Base-by-base conservation (phyloP, 2,888 invertebrate genomes). In the Agrilus biguttatus region DNA sequence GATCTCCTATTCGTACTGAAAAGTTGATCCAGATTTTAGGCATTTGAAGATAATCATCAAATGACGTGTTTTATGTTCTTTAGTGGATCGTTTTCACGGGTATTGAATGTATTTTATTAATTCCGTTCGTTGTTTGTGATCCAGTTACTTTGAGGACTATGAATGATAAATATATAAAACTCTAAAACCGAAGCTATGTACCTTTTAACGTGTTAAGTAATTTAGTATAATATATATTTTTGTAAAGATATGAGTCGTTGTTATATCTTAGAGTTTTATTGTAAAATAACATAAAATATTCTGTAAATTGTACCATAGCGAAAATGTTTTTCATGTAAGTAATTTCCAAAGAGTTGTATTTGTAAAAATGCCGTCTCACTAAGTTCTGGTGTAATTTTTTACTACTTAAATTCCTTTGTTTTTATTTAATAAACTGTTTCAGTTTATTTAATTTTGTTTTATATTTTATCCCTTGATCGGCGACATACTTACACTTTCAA, bases 101-200 rank as follows among this genome's bases (percentile, higher is more conserved):
- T 66, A 66, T 66, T 64, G 62, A 59, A 59, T 60, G 61, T 55
- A 56, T 53, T 37, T 60, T 57, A 53, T 57, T 55, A 59, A 63
- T 66, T 66, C 66, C 66, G 66, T 65, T 65, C 65, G 56, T 57
- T 53, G 52, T 56, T 58, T 65, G 65, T 65, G 66, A 66, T 66
- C 57, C 54, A 49, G 32, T 48, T 55, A 54, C 52, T 28, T 28
- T 10, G 56, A 60, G 59, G 62, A 62, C 53, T 60, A 58, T 54
- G 59, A 58, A 60, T 60, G 55, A 56, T 51, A 55, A 47, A 50
- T 45, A 49, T 46, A 49, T 55, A 56, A 54, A 57, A 59, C 57
- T 54, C 53, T 55, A 51, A 53, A 55, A 56, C 53, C 56, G 56
- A 58, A 54, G 55, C 58, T 57, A 59, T 58, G 62, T 63, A 63